A percentile compares a stretch with the other conserved stretches of the same genome.
phyloP scores from a whole-genome alignment of 2,888 invertebrate species.

The Agrochola litura region DNA sequence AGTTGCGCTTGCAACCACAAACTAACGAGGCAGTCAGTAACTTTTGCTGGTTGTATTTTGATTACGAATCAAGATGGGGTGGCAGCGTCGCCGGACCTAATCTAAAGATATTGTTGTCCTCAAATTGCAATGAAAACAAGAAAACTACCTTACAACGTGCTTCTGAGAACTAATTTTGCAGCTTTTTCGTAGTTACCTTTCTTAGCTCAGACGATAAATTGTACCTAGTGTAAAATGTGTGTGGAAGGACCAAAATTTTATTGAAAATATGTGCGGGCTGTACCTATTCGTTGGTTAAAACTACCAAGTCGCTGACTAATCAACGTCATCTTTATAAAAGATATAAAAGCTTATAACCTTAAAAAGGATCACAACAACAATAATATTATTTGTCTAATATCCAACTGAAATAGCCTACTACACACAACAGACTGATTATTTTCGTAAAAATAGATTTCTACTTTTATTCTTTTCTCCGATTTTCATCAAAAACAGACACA shows the following conservation, averaged over 20 bases:
- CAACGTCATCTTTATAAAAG: too few relatives aligned
- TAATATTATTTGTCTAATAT: neutral
- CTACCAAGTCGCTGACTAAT: neutral
- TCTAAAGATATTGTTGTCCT: constrained; percentile 5
- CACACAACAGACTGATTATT: neutral
- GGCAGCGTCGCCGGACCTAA: constrained; percentile 2
- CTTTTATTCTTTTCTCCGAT: neutral
- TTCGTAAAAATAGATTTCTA: neutral
- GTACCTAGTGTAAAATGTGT: neutral
- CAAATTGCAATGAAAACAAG: neutral
- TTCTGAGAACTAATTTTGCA: neutral
- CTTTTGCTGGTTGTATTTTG: neutral
- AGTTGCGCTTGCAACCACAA: too few relatives aligned
- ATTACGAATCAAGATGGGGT: neutral
- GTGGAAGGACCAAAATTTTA: neutral
- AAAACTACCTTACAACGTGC: neutral
- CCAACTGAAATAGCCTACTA: neutral
- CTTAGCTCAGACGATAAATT: too few relatives aligned
- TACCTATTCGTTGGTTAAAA: neutral
- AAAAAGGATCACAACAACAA: too few relatives aligned
- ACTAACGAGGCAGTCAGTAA: neutral
- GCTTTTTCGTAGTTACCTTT: neutral
- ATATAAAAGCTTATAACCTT: too few relatives aligned
- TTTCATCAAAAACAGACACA: neutral
- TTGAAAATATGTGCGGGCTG: neutral